Evolutionary conservation across 2,113 vertebrate species (phyloP).

Genomic region (Oceanites oceanicus): DNA sequence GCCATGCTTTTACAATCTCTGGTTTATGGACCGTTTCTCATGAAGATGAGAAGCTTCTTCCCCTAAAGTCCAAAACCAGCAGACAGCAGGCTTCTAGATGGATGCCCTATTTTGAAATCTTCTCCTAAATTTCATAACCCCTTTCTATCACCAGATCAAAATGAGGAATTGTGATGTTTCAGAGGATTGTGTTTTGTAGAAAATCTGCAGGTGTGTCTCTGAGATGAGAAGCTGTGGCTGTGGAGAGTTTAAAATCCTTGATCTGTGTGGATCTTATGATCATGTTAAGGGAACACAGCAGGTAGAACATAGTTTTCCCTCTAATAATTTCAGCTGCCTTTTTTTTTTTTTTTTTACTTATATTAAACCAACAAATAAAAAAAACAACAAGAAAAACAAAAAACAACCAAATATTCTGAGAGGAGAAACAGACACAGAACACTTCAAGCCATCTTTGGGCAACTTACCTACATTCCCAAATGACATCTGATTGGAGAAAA

Average conservation of each 20-base stretch:
- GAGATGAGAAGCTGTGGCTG: not conserved
- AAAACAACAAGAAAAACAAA: rapidly evolving
- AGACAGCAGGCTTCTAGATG: not conserved
- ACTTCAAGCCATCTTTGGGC: not conserved
- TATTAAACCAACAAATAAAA: not conserved
- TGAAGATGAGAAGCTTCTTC: not conserved
- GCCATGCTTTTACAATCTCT: not conserved
- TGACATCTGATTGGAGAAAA: not conserved
- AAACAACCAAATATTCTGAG: not conserved
- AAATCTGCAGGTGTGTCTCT: not conserved
- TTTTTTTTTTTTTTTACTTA: not conserved
- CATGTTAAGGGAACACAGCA: not conserved
- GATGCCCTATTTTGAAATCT: not conserved
- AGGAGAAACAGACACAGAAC: not conserved
- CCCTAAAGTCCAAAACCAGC: not conserved
- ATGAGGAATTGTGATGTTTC: not conserved
- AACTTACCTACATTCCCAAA: not conserved
- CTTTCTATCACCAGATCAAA: not conserved
- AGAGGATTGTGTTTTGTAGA: not conserved
- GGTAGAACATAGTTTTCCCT: not conserved
- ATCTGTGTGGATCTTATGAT: not conserved
- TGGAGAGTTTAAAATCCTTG: not conserved
- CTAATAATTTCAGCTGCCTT: not conserved
- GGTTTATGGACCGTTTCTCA: not conserved
- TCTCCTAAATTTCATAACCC: not conserved